phyloP scores from a whole-genome alignment of 2,797 vertebrate species.

The Rhinogobio ventralis region DNA sequence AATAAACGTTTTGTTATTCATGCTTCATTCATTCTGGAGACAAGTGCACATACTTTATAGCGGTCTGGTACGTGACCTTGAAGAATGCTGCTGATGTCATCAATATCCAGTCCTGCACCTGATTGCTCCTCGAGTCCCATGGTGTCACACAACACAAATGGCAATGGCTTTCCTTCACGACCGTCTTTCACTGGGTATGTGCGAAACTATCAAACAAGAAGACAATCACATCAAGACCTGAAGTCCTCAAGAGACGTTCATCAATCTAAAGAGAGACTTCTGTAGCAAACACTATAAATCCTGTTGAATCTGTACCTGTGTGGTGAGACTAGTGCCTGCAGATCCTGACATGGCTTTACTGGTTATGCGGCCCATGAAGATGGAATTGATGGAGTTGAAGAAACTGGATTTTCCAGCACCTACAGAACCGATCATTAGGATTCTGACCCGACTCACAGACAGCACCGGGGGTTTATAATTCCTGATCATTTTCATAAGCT shows the following conservation, averaged over 20 bases:
- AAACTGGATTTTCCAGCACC: slow-evolving; percentile 77
- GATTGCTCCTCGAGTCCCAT: slow-evolving; percentile 74
- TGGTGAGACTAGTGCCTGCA: slow-evolving; percentile 68
- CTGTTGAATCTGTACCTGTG: slow-evolving; percentile 58
- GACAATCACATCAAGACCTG: not conserved
- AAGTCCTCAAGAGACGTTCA: not conserved
- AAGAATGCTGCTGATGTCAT: slow-evolving; percentile 70
- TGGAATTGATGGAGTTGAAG: slow-evolving; percentile 75
- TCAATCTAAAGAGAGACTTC: not conserved
- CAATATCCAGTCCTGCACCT: slow-evolving; percentile 66
- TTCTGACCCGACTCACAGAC: slow-evolving; percentile 52
- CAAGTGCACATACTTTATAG: slow-evolving; percentile 66
- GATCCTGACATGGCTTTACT: slow-evolving; percentile 68
- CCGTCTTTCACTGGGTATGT: slow-evolving; percentile 68
- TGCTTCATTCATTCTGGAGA: not conserved
- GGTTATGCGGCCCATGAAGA: slow-evolving; percentile 70
- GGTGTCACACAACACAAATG: slow-evolving; percentile 74
- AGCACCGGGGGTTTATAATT: slow-evolving; percentile 54
- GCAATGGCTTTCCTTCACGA: slow-evolving; percentile 63
- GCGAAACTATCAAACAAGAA: slow-evolving; percentile 66
- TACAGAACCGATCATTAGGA: slow-evolving; percentile 69
- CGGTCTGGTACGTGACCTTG: slow-evolving; percentile 69
- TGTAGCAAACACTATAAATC: not conserved
- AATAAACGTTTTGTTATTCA: not conserved
- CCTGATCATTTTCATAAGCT: slow-evolving; percentile 46